These are phyloP conservation scores for Euwallacea similis DNA, from an alignment of 1,140 invertebrate species.

Conservation along the genomic window DNA sequence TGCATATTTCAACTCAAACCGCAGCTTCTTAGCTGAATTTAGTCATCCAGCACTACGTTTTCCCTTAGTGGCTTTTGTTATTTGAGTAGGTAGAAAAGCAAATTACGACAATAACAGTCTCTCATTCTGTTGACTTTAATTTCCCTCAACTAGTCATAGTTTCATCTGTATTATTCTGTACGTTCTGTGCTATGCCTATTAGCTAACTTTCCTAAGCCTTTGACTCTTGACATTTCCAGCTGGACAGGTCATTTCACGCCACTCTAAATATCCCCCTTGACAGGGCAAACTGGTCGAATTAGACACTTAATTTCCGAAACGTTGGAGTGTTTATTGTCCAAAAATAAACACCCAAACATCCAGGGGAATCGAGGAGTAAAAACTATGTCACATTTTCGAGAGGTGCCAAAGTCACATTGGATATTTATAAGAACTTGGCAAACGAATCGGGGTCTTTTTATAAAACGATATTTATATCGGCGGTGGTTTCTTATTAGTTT, in stretches of 20 bases:
- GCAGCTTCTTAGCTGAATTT: no score
- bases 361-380: slow-evolving; percentile 2
- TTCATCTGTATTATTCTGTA: no score
- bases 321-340: slow-evolving; percentile 1
- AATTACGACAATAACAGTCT: no score
- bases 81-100: no score
- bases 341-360: not conserved
- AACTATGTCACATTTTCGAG: slow-evolving; percentile 13
- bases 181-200: no score
- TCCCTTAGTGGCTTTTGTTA: no score
- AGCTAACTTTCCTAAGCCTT: no score
- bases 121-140: no score
- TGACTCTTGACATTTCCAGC: not conserved
- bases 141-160: no score
- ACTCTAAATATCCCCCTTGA: slow-evolving; percentile 1
- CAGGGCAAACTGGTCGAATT: not conserved
- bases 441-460: slow-evolving; percentile 14
- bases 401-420: slow-evolving; percentile 18
- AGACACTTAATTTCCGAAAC: not conserved
- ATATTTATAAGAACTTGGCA: slow-evolving; percentile 25
- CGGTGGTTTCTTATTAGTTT: not conserved
- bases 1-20: no score
- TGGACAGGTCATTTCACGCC: slow-evolving; percentile 1
- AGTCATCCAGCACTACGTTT: no score
- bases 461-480: slow-evolving; percentile 17